A percentile compares a stretch with the other conserved stretches of the same genome.
These are phyloP conservation scores for Sebastes oblongus DNA, from an alignment of 2,797 vertebrate genomes.

Conservation along the genomic window DNA sequence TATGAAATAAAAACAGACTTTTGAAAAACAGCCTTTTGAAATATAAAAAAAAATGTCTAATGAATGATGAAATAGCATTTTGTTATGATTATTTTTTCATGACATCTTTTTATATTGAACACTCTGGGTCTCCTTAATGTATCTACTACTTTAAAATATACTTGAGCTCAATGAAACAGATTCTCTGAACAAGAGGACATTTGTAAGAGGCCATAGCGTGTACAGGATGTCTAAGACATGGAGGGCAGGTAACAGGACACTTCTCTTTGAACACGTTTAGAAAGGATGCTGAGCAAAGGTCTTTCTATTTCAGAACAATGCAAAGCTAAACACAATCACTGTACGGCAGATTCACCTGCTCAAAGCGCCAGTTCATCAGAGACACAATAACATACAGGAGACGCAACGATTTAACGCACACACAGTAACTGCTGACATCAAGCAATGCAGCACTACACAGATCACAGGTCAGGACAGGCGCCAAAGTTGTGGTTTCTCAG, in stretches of 20 bases:
- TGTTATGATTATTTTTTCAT: not conserved
- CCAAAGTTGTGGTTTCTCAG: not conserved
- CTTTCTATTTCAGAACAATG: constrained; percentile 53
- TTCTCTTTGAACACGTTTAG: constrained; percentile 22
- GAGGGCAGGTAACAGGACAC: constrained; percentile 53
- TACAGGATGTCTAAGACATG: constrained; percentile 9
- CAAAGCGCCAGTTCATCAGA: constrained; percentile 1
- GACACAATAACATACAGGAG: not conserved
- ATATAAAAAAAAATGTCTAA: not conserved
- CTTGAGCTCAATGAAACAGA: not conserved
- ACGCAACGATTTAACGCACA: not conserved
- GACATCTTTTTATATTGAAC: not conserved
- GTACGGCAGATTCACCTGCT: constrained; percentile 10
- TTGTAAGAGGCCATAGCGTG: not conserved
- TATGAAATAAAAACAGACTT: not conserved
- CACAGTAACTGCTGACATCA: not conserved
- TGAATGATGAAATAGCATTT: not conserved
- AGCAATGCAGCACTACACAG: not conserved
- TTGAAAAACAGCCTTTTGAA: too few relatives aligned
- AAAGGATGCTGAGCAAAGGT: constrained; percentile 41
- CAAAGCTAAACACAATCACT: constrained; percentile 32
- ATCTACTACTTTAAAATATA: not conserved
- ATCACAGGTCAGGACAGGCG: not conserved
- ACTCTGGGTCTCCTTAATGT: too few relatives aligned
- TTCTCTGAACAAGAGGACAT: not conserved